Percentiles rank a stretch among this genome's conserved stretches.
These are phyloP conservation scores for Isichthys henryi DNA, from an alignment of 2,113 vertebrate genomes.

Conservation along the genomic window DNA sequence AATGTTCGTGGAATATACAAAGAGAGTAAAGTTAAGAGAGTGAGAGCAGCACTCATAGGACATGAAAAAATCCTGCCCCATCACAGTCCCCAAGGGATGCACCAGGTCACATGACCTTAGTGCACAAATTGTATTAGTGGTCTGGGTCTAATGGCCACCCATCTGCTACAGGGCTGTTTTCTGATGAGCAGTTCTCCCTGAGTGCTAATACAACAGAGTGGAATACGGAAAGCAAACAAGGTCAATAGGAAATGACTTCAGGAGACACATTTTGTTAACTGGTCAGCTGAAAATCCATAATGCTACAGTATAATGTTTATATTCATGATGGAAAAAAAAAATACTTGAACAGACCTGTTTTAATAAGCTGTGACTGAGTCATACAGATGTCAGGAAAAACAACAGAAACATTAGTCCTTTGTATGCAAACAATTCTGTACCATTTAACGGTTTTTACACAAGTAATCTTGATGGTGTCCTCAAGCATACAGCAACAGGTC, in stretches of 20 bases:
- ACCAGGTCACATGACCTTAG: constrained; percentile 10
- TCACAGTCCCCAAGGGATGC: neutral
- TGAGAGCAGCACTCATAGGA: neutral
- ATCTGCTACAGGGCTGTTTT: constrained; percentile 28
- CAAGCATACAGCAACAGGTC: neutral
- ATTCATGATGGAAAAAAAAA: neutral
- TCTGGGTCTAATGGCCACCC: constrained; percentile 25
- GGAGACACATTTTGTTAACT: neutral
- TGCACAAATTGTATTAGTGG: constrained; percentile 40
- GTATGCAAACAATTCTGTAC: neutral
- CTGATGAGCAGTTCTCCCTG: neutral
- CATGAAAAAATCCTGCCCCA: neutral
- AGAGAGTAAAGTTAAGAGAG: neutral
- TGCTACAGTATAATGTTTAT: neutral
- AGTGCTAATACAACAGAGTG: neutral
- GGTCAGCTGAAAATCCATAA: neutral
- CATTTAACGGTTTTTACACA: neutral
- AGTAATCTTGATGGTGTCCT: neutral
- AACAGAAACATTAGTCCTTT: neutral
- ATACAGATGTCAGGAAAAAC: neutral
- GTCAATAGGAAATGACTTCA: neutral
- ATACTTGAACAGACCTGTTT: neutral
- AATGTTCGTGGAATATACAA: neutral
- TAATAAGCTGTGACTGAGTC: neutral
- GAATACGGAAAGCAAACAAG: neutral